phyloP scores from a whole-genome alignment of 2,113 vertebrate genomes.

The Coreoperca whiteheadi region DNA sequence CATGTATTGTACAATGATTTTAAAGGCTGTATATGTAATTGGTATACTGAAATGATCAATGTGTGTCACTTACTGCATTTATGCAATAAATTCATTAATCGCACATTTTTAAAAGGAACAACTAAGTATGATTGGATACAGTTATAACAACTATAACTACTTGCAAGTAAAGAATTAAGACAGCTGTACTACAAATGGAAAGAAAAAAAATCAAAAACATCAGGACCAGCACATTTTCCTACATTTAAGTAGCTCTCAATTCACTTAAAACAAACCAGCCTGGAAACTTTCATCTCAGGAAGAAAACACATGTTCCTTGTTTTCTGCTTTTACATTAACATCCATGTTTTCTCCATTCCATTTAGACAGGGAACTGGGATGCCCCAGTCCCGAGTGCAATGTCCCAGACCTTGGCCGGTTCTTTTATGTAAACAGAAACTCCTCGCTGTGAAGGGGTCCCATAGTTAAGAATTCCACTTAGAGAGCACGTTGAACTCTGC shows the following conservation, averaged over 20 bases:
- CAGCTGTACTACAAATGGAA: background rate
- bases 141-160: background rate
- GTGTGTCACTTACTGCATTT: background rate
- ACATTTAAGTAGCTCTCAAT: constrained; percentile 45
- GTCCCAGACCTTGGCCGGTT: constrained; percentile 76
- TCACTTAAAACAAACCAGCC: constrained; percentile 50
- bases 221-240: constrained; percentile 13
- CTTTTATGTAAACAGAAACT: constrained; percentile 84
- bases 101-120: background rate
- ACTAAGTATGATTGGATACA: background rate
- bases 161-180: background rate
- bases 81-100: background rate
- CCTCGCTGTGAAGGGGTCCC: constrained; percentile 86
- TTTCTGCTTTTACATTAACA: constrained; percentile 74
- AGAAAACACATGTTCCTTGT: constrained; percentile 68
- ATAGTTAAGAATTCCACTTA: constrained; percentile 86
- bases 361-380: constrained; percentile 72
- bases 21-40: background rate
- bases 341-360: constrained; percentile 79
- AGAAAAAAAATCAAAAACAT: background rate
- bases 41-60: background rate
- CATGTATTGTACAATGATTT: too few species aligned
- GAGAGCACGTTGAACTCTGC: constrained; percentile 66
- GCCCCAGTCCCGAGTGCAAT: constrained; percentile 81
- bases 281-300: constrained; percentile 71